A percentile compares a stretch with the other conserved stretches of the same genome.
phyloP scores from a whole-genome alignment of 1,140 invertebrate genomes.

The Zophobas morio region DNA sequence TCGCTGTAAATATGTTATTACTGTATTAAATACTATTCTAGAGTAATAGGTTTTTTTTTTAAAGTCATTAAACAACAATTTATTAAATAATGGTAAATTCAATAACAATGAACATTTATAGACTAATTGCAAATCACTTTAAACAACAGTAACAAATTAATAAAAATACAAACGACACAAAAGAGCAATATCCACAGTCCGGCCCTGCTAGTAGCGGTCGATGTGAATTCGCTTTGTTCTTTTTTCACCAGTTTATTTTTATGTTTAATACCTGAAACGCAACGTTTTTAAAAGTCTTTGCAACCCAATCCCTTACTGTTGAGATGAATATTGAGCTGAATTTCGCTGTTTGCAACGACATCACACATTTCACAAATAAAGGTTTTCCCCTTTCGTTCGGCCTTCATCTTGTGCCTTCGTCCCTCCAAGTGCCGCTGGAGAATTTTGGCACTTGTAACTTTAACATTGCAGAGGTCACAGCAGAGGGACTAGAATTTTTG shows the following conservation, averaged over 20 bases:
- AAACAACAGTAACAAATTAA: constrained; percentile 64
- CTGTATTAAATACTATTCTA: not conserved
- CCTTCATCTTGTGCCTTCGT: constrained; percentile 62
- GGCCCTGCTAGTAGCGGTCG: constrained; percentile 53
- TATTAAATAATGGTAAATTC: constrained; percentile 24
- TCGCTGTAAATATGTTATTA: not conserved
- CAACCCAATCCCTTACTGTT: constrained; percentile 59
- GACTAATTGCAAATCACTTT: constrained; percentile 50
- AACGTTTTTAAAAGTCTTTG: not conserved
- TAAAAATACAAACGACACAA: constrained; percentile 63
- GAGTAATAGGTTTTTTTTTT: too few relatives aligned
- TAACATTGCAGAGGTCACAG: constrained; percentile 64
- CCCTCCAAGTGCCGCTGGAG: constrained; percentile 64
- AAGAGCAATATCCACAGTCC: constrained; percentile 63
- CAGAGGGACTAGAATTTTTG: constrained; percentile 55
- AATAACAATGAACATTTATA: constrained; percentile 7
- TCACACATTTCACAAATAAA: constrained; percentile 65
- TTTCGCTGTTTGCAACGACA: constrained; percentile 65
- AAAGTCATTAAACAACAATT: not conserved
- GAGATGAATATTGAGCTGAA: constrained; percentile 64
- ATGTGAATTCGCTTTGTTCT: constrained; percentile 59
- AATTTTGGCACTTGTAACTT: constrained; percentile 63
- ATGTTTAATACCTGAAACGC: constrained; percentile 61
- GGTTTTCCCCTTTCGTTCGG: constrained; percentile 63
- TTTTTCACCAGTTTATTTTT: constrained; percentile 60